Evolutionary conservation across 2,113 vertebrate species (phyloP).

Genomic region (Ctenomys sociabilis): DNA sequence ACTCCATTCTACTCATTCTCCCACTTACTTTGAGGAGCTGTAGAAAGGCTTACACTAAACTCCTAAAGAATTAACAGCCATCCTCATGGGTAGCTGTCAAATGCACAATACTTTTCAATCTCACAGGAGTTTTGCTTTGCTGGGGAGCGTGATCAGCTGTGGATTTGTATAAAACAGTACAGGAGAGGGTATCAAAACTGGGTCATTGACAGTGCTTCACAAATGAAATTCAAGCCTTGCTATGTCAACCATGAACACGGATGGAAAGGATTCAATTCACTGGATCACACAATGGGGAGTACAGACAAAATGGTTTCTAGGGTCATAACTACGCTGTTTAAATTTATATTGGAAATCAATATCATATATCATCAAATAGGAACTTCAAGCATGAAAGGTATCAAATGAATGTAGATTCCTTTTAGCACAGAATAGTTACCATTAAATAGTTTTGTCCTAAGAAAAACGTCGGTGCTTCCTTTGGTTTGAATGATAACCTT

Average conservation of each 20-base stretch:
- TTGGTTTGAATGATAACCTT: background rate
- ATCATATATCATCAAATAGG: background rate
- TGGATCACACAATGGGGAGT: background rate
- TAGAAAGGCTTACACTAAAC: conserved; percentile 73
- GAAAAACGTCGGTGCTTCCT: background rate
- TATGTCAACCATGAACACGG: background rate
- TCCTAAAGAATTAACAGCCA: conserved; percentile 70
- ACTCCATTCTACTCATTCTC: conserved; percentile 64
- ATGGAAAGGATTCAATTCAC: background rate
- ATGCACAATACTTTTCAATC: conserved; percentile 21
- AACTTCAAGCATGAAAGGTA: background rate
- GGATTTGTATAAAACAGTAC: conserved; percentile 42
- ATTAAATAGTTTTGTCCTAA: background rate
- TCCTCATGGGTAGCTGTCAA: conserved; percentile 69
- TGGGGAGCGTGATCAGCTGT: conserved; percentile 32
- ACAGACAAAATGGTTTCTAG: background rate
- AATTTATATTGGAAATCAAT: background rate
- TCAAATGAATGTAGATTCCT: background rate
- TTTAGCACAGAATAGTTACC: background rate
- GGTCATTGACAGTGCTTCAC: conserved; percentile 13
- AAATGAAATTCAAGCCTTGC: background rate
- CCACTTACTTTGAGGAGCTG: conserved; percentile 68
- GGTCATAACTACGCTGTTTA: background rate
- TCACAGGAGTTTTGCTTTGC: conserved; percentile 30
- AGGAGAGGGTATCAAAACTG: background rate